These are phyloP conservation scores for Holacanthella duospinosa DNA, from an alignment of 2,888 invertebrate species.

Conservation along the genomic window DNA sequence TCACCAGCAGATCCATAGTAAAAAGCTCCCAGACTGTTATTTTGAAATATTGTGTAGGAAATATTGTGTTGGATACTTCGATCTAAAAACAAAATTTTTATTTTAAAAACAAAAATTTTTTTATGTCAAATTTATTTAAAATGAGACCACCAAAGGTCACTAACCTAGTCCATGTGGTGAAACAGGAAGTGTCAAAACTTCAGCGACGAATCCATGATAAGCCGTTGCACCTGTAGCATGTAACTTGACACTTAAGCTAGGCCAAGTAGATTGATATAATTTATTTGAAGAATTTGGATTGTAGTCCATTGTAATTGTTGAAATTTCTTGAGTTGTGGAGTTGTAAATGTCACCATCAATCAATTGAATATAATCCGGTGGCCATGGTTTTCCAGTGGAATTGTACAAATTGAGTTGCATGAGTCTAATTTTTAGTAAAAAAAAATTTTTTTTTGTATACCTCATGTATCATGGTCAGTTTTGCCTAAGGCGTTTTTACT, in stretches of 20 bases:
- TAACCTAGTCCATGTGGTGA: constrained; percentile 80
- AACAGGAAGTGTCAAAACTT: constrained; percentile 87
- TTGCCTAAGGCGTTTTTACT: too few relatives aligned
- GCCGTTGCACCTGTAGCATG: constrained; percentile 91
- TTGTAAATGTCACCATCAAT: constrained; percentile 91
- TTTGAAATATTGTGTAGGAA: constrained; percentile 64
- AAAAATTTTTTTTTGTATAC: too few relatives aligned
- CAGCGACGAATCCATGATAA: constrained; percentile 93
- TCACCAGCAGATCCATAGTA: constrained; percentile 85
- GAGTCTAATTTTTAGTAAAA: too few relatives aligned
- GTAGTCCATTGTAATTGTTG: constrained; percentile 36
- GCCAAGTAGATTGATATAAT: constrained; percentile 61
- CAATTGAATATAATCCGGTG: constrained; percentile 70
- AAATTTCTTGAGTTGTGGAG: constrained; percentile 60
- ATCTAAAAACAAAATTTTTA: constrained; percentile 49
- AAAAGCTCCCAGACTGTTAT: constrained; percentile 78
- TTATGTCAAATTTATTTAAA: neutral
- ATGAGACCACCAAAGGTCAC: too few relatives aligned
- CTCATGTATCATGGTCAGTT: too few relatives aligned
- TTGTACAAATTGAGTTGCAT: constrained; percentile 87
- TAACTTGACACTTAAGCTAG: constrained; percentile 76
- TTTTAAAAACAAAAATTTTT: neutral
- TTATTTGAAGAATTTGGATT: constrained; percentile 45
- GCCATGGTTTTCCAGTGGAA: constrained; percentile 66
- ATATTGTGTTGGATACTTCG: constrained; percentile 85